phyloP scores from a whole-genome alignment of 2,113 vertebrate genomes.

The Callopanchax toddi region DNA sequence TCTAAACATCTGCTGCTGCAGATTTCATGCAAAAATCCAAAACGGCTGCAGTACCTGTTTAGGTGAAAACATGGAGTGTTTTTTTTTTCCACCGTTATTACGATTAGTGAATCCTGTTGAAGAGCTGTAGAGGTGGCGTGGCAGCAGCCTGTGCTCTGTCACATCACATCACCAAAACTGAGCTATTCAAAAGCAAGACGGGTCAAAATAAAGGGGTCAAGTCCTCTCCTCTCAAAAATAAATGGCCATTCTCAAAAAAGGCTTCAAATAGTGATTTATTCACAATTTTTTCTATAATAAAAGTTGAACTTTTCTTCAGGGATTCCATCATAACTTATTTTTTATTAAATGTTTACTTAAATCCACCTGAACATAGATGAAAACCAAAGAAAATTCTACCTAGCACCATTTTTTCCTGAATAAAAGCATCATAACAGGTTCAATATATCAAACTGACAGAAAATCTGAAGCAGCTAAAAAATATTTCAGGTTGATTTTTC shows the following conservation, averaged over 20 bases:
- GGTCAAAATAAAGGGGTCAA: constrained; percentile 49
- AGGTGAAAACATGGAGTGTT: constrained; percentile 44
- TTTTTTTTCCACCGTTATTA: constrained; percentile 61
- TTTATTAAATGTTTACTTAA: constrained; percentile 5
- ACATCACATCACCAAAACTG: constrained; percentile 50
- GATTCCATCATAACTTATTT: constrained; percentile 40
- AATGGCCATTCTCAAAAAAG: constrained; percentile 19
- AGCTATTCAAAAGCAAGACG: constrained; percentile 53
- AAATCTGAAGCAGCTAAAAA: constrained; percentile 43
- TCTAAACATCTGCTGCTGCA: constrained; percentile 70
- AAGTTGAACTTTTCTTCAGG: constrained; percentile 32
- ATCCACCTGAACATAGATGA: constrained; percentile 24
- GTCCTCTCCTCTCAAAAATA: constrained; percentile 28
- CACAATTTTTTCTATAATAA: constrained; percentile 6
- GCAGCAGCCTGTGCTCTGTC: constrained; percentile 53
- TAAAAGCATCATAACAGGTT: constrained; percentile 27
- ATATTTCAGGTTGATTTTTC: constrained; percentile 33
- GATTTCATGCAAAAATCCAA: constrained; percentile 64
- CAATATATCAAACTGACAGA: constrained; percentile 57
- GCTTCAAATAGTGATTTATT: constrained; percentile 19
- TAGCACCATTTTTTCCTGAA: constrained; percentile 18
- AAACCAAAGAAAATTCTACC: constrained; percentile 34
- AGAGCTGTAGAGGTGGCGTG: constrained; percentile 31
- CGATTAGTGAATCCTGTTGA: constrained; percentile 58
- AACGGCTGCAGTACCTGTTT: constrained; percentile 66